These are phyloP conservation scores for Nothoprocta perdicaria DNA, from an alignment of 2,113 vertebrate species.

Conservation along the genomic window DNA sequence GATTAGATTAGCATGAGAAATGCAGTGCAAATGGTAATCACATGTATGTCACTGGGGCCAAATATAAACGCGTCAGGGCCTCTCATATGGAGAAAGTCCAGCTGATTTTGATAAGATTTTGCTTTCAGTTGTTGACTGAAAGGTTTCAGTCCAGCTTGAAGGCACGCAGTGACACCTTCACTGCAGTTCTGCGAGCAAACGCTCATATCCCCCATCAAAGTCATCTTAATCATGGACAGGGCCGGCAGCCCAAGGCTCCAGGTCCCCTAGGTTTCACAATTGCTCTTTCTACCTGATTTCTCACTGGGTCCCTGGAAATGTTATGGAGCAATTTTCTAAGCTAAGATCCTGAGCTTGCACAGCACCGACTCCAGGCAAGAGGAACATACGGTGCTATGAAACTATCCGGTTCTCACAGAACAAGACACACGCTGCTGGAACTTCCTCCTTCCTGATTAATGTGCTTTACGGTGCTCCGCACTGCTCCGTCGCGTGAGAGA, in stretches of 20 bases:
- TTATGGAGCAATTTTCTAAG: background rate
- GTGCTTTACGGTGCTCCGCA: background rate
- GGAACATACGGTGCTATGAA: conserved; percentile 27
- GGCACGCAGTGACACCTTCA: background rate
- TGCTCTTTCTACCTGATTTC: background rate
- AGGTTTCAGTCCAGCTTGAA: conserved; percentile 28
- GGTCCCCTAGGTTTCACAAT: background rate
- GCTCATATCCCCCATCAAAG: background rate
- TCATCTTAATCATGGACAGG: background rate
- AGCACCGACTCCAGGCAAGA: background rate
- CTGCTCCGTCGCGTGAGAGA: background rate
- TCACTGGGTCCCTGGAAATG: background rate
- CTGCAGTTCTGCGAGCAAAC: background rate
- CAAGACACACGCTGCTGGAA: background rate
- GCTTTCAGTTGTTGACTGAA: conserved; percentile 26
- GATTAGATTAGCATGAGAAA: conserved; percentile 43
- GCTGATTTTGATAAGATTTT: conserved; percentile 50
- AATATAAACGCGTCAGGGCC: conserved; percentile 32
- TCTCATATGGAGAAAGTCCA: conserved; percentile 21
- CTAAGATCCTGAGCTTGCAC: background rate
- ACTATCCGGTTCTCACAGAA: background rate
- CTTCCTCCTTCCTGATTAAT: conserved; percentile 46
- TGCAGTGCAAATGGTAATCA: conserved; percentile 35
- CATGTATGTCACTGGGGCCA: background rate
- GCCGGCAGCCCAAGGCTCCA: background rate